Evolutionary conservation across 2,797 vertebrate genomes (phyloP), one percentile per base, ranked within the genome.

Genomic region (Echiichthys vipera): DNA sequence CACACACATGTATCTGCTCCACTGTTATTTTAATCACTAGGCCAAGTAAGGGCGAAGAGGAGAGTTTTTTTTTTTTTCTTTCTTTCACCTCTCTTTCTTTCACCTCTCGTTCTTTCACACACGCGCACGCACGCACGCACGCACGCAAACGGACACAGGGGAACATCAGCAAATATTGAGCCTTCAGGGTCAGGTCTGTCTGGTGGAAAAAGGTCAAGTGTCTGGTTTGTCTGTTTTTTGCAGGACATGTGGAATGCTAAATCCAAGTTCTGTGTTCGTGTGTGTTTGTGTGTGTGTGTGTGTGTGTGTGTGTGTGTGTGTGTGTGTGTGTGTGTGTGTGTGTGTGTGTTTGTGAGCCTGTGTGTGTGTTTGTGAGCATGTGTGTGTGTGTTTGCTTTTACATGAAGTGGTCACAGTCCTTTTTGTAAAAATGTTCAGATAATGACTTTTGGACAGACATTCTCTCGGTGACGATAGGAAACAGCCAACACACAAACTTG

Each of bases 161-260:
- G 53, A 75, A 55, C 73, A 56, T 79, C 50, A 67, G 73, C 62
- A 65, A 51, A 81, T 62, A 73, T 59, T 53, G 67, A 87, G 79
- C 59, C 77, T 83, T 77, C 54, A 50, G 87, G 91, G 85, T 92
- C 88, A 86, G 27, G 55, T 67, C 84, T 88, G 91, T 89, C 90
- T 93, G 84, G 70, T 83, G 70, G 45, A 61, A 88, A 90, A 93
- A 92, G 91, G 92, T 93, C 89, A 92, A 88, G 83, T 88, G 92
- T 92, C 87, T 92, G 87, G 65, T 71, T 77, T 74, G 75, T 81
- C 82, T 85, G 77, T 83, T 84, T 70, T 69, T 86, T 36, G 3
- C 12, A 58, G 84, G 81, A 89, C 45, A 8, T 63, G 65, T 63
- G 76, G 81, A 89, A 85, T 86, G 82, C 63, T 83, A 55, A 81